Conservation (phyloP, 2,797 vertebrate genomes). For the Dryobates pubescens region DNA sequence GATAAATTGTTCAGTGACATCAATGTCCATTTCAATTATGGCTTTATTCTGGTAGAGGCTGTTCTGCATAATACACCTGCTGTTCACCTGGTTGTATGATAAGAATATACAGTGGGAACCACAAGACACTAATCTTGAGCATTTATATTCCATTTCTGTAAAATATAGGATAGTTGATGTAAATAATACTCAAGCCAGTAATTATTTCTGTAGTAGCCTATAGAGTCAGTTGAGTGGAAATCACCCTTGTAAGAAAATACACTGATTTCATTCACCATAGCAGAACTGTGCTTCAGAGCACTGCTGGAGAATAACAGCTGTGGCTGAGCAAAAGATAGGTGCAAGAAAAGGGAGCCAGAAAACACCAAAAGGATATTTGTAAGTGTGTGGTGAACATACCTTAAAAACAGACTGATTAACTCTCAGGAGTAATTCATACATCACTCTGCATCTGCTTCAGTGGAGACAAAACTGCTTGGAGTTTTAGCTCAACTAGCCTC, state of each 20-base stretch:
- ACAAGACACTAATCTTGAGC: background rate
- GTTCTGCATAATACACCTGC: background rate
- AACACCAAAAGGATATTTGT: background rate
- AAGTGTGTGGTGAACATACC: background rate
- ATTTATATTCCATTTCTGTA: background rate
- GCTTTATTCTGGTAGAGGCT: background rate
- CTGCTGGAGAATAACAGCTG: background rate
- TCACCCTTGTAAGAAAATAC: background rate
- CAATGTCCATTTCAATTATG: slow-evolving; percentile 63
- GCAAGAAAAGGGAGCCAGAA: background rate
- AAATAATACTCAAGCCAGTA: background rate
- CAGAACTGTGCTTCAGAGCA: background rate
- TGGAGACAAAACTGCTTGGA: background rate
- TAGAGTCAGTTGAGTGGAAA: background rate
- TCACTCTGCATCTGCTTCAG: background rate
- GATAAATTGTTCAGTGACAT: slow-evolving; percentile 66
- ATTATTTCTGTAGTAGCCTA: background rate
- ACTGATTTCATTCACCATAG: background rate
- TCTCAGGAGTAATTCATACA: background rate
- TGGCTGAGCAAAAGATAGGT: rapidly evolving
- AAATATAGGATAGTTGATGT: background rate
- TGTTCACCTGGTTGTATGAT: background rate
- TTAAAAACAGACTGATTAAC: background rate
- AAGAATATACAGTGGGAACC: background rate
- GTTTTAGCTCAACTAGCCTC: background rate